A percentile compares a stretch with the other conserved stretches of the same genome.
phyloP scores from a whole-genome alignment of 92 coral and sea anemone genomes.

The Diadumene lineata region DNA sequence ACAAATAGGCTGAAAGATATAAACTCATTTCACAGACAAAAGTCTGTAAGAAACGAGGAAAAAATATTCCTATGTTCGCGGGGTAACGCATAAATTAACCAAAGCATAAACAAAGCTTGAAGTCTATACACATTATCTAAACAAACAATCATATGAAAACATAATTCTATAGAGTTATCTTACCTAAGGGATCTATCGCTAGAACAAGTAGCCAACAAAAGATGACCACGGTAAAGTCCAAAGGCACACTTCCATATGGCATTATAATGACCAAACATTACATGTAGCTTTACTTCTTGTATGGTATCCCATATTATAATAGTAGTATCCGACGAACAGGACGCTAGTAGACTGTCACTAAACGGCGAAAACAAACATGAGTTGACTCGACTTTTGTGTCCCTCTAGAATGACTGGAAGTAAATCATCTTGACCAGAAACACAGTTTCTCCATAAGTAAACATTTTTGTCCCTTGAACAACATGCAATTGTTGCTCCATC shows the following conservation, averaged over 20 bases:
- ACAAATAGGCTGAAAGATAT: too few species aligned
- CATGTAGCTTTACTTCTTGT: conserved; percentile 28
- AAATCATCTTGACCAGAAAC: conserved; percentile 9
- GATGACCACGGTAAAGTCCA: conserved; percentile 22
- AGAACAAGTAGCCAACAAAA: conserved; percentile 63
- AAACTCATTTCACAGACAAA: too few species aligned
- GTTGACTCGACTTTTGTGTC: conserved; percentile 60
- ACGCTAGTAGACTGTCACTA: conserved; percentile 42
- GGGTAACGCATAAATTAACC: too few species aligned
- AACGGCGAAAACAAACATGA: conserved; percentile 52
- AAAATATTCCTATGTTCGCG: too few species aligned
- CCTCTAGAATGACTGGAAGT: conserved; percentile 28
- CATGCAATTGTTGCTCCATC: conserved; percentile 47
- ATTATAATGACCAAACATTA: conserved; percentile 57
- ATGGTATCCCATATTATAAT: conserved; percentile 63
- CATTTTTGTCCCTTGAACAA: conserved; percentile 57
- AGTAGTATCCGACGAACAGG: conserved; percentile 70
- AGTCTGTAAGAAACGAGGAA: too few species aligned
- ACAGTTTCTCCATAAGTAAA: conserved; percentile 48
- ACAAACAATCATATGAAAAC: too few species aligned
- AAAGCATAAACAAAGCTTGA: too few species aligned
- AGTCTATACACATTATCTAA: too few species aligned
- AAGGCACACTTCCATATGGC: conserved; percentile 68
- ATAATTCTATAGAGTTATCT: neutral
- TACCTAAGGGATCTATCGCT: conserved; percentile 72